Evolutionary conservation across 1,140 invertebrate species (phyloP), one percentile per base, ranked within the genome.

Genomic region (Orchesella cincta): DNA sequence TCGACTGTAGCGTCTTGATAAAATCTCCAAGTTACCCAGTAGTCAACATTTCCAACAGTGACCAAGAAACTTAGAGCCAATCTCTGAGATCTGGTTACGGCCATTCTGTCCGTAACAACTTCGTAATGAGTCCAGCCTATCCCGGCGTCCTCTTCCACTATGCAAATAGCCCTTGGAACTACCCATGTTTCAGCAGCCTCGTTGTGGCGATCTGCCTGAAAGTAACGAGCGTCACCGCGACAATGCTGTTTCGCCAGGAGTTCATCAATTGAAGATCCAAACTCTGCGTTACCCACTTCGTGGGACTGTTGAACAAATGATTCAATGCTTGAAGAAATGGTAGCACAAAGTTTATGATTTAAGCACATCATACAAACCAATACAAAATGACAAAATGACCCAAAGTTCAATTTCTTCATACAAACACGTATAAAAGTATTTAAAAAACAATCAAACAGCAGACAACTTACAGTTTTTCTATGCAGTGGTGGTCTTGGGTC

Each of bases 121-220:
- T 76, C 75, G 1, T 23, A n/a, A 26, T 76, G 75, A 23, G 20
- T 34, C 75, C 75, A 76, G 3, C 67, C 28, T 8, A 77, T 14
- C 3, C 76, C 76, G 1, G 64, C 67, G 26, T 76, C 75, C 26
- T 76, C 75, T 23, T 76, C 75, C 14, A n/a, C 16, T 12, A 76
- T 46, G 51, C 75, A 76, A 72, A 76, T 54, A 12, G 62, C n/a
- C 14, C 39, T 31, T 39, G 8, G 8, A 8, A 73, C 12, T 2
- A 54, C 35, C 34, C 18, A 2, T 23, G 67, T 16, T 18, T 71
- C 26, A 5, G 16, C 67, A 26, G 67, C 31, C 29, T 71, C 34
- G 67, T 71, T 33, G 31, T 71, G 29, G 18, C 5, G 12, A 18
- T 14, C 31, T 16, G 31, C 26, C 5, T 71, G 5, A 31, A 71